These are phyloP conservation scores for Dasysyrphus tricinctus DNA, from an alignment of 2,888 invertebrate genomes.

Conservation along the genomic window DNA sequence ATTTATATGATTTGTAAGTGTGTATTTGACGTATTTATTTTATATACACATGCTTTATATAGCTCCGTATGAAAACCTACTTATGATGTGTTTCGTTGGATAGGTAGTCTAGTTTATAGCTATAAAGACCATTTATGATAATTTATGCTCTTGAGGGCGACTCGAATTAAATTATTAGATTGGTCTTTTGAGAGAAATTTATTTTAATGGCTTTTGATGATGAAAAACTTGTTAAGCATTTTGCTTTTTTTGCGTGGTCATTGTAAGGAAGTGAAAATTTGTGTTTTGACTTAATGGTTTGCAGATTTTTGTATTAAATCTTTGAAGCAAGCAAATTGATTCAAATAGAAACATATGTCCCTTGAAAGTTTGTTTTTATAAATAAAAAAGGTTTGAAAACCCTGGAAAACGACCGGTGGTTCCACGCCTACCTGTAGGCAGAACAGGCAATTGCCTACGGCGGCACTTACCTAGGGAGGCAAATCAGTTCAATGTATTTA, in stretches of 20 bases:
- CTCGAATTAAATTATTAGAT: slow-evolving; percentile 35
- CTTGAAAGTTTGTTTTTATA: too few relatives aligned
- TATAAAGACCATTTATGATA: slow-evolving; percentile 40
- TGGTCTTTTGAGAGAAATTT: slow-evolving; percentile 40
- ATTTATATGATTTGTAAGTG: neutral
- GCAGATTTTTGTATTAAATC: neutral
- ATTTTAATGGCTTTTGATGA: slow-evolving; percentile 22
- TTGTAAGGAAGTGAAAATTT: too few relatives aligned
- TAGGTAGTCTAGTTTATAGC: slow-evolving; percentile 20
- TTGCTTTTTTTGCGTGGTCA: slow-evolving; percentile 3
- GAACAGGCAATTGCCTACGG: too few relatives aligned
- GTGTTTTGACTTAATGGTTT: neutral
- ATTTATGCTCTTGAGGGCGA: slow-evolving; percentile 39
- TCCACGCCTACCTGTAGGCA: too few relatives aligned
- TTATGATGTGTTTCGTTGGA: slow-evolving; percentile 9
- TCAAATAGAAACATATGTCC: too few relatives aligned
- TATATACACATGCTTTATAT: neutral
- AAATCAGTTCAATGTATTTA: too few relatives aligned
- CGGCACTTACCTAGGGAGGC: too few relatives aligned
- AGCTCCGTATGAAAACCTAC: neutral
- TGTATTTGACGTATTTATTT: slow-evolving; percentile 16
- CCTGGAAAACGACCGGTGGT: too few relatives aligned
- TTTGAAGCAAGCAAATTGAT: too few relatives aligned
- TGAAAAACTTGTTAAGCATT: neutral
- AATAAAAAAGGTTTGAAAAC: too few relatives aligned